These are phyloP conservation scores for Byasa hedistus DNA, from an alignment of 2,888 invertebrate genomes.

Conservation along the genomic window DNA sequence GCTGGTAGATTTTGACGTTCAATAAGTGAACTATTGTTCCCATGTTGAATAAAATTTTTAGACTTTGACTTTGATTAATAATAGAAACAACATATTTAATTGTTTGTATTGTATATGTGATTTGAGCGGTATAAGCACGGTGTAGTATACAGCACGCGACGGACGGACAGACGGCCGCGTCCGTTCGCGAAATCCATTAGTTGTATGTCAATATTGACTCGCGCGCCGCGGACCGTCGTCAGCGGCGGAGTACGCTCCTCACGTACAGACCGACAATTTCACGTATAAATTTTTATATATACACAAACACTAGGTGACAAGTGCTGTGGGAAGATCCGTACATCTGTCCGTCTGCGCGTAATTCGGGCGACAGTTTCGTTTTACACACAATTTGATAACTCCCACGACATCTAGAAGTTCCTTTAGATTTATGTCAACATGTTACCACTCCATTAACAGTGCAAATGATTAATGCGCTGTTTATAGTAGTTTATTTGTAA, in stretches of 20 bases:
- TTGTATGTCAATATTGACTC: conserved; percentile 52
- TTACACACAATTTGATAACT: too few relatives aligned
- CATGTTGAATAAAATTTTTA: too few relatives aligned
- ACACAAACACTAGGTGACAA: conserved; percentile 31
- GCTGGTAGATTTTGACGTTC: too few relatives aligned
- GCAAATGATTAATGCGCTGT: too few relatives aligned
- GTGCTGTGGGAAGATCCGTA: conserved; percentile 22
- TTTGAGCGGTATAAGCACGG: conserved; percentile 17
- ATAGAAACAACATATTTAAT: too few relatives aligned
- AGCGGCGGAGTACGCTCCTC: conserved; percentile 11
- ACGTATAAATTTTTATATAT: conserved; percentile 30
- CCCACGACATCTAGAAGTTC: too few relatives aligned
- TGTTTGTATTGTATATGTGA: too few relatives aligned
- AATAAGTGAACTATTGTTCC: too few relatives aligned
- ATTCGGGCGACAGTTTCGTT: conserved; percentile 15
- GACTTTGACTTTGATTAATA: too few relatives aligned
- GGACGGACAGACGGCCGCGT: conserved; percentile 32
- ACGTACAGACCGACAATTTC: conserved; percentile 26
- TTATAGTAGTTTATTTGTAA: too few relatives aligned
- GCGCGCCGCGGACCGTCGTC: conserved; percentile 28
- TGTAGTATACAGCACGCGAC: conserved; percentile 33
- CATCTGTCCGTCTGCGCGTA: conserved; percentile 1
- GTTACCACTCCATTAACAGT: too few relatives aligned
- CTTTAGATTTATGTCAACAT: too few relatives aligned
- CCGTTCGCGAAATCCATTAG: conserved; percentile 56